Conservation (phyloP, 2,797 vertebrate genomes). For the Propithecus deckenii region DNA sequence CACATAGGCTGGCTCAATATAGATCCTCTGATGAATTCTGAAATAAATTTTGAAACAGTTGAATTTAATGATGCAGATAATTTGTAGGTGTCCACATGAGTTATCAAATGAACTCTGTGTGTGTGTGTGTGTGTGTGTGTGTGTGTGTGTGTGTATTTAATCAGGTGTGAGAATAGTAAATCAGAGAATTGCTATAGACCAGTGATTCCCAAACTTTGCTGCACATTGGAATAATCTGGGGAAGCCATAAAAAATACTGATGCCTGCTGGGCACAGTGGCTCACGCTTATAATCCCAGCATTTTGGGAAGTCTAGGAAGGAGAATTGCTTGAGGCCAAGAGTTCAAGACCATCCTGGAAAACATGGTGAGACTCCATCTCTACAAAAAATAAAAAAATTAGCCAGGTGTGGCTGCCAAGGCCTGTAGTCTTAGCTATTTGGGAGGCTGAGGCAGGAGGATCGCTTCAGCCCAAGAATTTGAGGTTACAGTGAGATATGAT, state of each 20-base stretch:
- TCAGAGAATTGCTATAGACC: neutral
- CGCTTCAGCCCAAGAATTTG: too few species aligned
- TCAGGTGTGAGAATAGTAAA: neutral
- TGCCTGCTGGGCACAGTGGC: too few species aligned
- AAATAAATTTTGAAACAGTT: neutral
- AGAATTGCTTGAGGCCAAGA: too few species aligned
- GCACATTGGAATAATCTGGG: neutral
- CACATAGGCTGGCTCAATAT: neutral
- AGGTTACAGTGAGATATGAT: too few species aligned
- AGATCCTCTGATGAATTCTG: neutral
- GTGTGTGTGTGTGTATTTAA: neutral
- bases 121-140: neutral
- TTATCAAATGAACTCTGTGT: neutral
- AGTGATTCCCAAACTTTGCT: neutral
- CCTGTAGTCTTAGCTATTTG: too few species aligned
- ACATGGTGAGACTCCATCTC: too few species aligned
- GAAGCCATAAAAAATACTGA: neutral
- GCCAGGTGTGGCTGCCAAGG: too few species aligned
- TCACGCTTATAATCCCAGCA: too few species aligned
- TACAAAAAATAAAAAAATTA: too few species aligned
- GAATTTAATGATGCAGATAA: neutral
- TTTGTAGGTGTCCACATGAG: neutral
- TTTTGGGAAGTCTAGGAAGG: too few species aligned
- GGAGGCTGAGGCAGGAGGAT: too few species aligned
- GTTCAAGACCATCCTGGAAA: too few species aligned